These are phyloP conservation scores for Eleginops maclovinus DNA, from an alignment of 2,113 vertebrate genomes.

Conservation along the genomic window DNA sequence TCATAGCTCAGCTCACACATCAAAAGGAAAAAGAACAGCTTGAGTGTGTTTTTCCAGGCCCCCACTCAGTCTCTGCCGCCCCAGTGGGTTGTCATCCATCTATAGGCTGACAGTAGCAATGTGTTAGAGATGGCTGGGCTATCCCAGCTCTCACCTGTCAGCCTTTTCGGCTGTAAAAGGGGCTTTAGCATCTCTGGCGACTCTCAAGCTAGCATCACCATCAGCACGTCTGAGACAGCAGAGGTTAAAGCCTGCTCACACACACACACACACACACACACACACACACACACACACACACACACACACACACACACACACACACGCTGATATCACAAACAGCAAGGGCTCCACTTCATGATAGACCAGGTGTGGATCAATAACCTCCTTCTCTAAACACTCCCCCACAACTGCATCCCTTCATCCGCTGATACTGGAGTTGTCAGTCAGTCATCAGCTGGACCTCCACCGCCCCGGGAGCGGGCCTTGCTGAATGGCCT, in stretches of 20 bases:
- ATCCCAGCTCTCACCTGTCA: conserved; percentile 73
- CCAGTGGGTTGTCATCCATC: conserved; percentile 77
- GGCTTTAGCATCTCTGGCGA: conserved; percentile 61
- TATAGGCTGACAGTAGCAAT: conserved; percentile 75
- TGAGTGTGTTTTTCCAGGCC: conserved; percentile 69
- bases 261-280: conserved; percentile 23
- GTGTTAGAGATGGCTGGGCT: conserved; percentile 71
- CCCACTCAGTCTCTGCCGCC: conserved; percentile 66
- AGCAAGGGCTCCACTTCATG: conserved; percentile 66
- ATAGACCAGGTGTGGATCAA: conserved; percentile 77
- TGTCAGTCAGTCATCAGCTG: conserved; percentile 77
- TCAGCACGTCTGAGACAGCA: conserved; percentile 58
- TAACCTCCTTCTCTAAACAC: conserved; percentile 75
- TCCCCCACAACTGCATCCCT: conserved; percentile 59
- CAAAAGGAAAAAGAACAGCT: conserved; percentile 72
- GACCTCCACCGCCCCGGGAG: conserved; percentile 55
- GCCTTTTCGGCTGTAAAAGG: conserved; percentile 57
- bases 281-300: conserved; percentile 35
- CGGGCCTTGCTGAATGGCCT: conserved; percentile 66
- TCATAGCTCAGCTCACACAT: conserved; percentile 65
- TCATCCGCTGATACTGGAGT: conserved; percentile 66
- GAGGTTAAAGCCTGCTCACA: conserved; percentile 58
- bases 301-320: not conserved
- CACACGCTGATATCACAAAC: conserved; percentile 54
- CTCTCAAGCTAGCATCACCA: conserved; percentile 58